Conservation (phyloP, 2,113 vertebrate genomes). For the Lycocorax pyrrhopterus region DNA sequence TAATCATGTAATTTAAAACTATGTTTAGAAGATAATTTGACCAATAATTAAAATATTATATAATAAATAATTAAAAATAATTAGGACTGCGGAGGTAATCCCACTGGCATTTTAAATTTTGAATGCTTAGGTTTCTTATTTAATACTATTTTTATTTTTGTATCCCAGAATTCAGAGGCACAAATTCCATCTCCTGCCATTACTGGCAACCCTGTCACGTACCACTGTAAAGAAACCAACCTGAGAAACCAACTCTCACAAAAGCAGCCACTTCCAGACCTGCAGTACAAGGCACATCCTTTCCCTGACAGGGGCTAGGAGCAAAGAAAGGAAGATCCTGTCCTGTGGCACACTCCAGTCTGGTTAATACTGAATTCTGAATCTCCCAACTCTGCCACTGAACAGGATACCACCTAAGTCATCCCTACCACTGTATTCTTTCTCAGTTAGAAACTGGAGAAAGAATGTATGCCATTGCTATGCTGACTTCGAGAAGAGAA, state of each 20-base stretch:
- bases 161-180: background rate
- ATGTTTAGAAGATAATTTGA: background rate
- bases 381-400: background rate
- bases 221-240: background rate
- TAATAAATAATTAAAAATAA: background rate
- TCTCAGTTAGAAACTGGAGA: background rate
- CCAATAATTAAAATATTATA: background rate
- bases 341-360: background rate
- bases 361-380: too few species aligned
- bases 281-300: background rate
- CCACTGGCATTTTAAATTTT: background rate
- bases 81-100: background rate
- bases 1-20: background rate
- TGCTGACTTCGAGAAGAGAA: background rate
- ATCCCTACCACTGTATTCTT: accelerated
- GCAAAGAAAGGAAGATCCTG: background rate
- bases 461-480: background rate
- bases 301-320: background rate
- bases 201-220: background rate
- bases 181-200: background rate
- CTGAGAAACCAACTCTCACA: background rate
- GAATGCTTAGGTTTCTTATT: background rate
- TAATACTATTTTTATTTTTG: background rate
- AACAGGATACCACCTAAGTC: background rate
- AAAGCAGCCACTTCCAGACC: background rate